Evolutionary conservation across 1,140 invertebrate genomes (phyloP).

Genomic region (Grapholita molesta): DNA sequence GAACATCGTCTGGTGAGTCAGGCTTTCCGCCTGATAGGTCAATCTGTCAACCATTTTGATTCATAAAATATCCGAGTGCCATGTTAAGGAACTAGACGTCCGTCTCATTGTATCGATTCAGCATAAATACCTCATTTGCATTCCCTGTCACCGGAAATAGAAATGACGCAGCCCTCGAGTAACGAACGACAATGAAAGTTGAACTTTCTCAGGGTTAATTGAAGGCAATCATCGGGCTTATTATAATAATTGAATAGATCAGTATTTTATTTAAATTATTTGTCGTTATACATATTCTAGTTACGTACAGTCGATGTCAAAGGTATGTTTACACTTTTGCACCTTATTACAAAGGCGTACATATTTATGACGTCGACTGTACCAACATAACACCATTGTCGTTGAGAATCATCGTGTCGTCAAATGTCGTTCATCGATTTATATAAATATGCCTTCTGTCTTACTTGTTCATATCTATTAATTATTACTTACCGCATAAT

Average conservation of each 20-base stretch:
- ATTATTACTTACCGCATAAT: too few relatives aligned
- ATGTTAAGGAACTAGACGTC: background rate
- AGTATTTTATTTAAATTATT: too few relatives aligned
- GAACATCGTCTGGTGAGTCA: background rate
- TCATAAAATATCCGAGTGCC: background rate
- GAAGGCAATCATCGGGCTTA: background rate
- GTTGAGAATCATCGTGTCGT: too few relatives aligned
- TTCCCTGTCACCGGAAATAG: slow-evolving; percentile 13
- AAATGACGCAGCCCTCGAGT: background rate
- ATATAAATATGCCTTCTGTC: too few relatives aligned
- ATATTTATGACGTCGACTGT: too few relatives aligned
- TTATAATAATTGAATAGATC: background rate
- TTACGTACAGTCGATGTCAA: too few relatives aligned
- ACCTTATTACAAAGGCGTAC: too few relatives aligned
- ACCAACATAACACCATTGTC: too few relatives aligned
- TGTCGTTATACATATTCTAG: too few relatives aligned
- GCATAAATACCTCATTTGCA: slow-evolving; percentile 11
- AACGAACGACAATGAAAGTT: slow-evolving; percentile 8
- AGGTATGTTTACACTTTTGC: too few relatives aligned
- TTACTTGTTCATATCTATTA: too few relatives aligned
- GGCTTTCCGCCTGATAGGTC: background rate
- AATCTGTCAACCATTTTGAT: background rate
- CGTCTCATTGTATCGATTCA: background rate
- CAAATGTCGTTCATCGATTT: too few relatives aligned
- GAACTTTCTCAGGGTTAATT: background rate